phyloP scores from a whole-genome alignment of 1,140 invertebrate species.

The Ptiloglossa arizonensis region DNA sequence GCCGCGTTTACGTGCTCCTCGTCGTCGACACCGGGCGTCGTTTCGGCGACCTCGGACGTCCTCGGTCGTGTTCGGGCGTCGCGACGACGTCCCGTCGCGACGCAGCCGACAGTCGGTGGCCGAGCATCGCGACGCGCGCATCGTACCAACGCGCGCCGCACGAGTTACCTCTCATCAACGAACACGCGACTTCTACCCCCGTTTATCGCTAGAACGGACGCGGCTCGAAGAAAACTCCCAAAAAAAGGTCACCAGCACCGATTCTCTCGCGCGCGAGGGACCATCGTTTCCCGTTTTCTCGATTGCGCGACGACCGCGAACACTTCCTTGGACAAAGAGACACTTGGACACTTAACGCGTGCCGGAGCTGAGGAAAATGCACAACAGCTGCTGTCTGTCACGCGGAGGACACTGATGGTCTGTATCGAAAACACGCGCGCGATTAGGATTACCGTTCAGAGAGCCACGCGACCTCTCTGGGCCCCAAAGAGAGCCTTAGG shows the following conservation, averaged over 20 bases:
- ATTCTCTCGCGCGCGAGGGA: no score
- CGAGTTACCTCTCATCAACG: neutral
- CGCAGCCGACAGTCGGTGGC: slow-evolving; percentile 64
- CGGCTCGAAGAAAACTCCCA: no score
- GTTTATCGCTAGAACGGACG: neutral
- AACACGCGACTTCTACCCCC: neutral
- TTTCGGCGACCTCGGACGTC: slow-evolving; percentile 56
- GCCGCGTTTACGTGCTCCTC: neutral
- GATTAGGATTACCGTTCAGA: neutral
- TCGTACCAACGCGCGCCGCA: slow-evolving; percentile 18
- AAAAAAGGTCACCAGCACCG: no score
- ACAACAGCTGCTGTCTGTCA: slow-evolving; percentile 37
- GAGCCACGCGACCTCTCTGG: no score
- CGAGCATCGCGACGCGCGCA: slow-evolving; percentile 68
- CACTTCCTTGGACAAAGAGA: slow-evolving; percentile 4
- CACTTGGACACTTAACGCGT: neutral
- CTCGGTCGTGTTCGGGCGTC: slow-evolving; percentile 59
- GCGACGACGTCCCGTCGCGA: slow-evolving; percentile 53
- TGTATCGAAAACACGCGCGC: slow-evolving; percentile 40
- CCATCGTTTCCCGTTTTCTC: neutral
- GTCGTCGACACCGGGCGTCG: slow-evolving; percentile 39
- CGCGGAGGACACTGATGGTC: slow-evolving; percentile 63
- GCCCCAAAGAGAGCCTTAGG: neutral
- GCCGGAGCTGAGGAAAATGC: slow-evolving; percentile 42
- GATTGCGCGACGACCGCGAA: neutral